These are phyloP conservation scores for Halcyon smyrnensis DNA, from an alignment of 2,797 vertebrate genomes.

Conservation along the genomic window DNA sequence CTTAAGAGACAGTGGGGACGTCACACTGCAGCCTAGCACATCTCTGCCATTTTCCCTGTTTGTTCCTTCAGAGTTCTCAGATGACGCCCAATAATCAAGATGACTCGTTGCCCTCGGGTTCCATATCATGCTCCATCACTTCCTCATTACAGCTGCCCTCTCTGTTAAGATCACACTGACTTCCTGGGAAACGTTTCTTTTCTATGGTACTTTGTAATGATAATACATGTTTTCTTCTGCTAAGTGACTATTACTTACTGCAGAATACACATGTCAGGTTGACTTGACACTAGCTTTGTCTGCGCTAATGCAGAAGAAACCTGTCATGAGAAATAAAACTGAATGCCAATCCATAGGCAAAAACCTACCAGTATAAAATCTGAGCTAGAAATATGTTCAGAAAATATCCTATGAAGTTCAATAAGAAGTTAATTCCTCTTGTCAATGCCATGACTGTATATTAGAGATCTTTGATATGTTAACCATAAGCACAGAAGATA, in stretches of 20 bases:
- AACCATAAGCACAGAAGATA: neutral
- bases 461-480: neutral
- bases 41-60: neutral
- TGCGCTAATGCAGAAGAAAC: constrained; percentile 66
- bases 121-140: constrained; percentile 45
- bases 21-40: neutral
- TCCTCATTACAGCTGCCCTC: constrained; percentile 35
- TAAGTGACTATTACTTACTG: constrained; percentile 74
- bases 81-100: constrained; percentile 8
- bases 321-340: constrained; percentile 70
- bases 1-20: neutral
- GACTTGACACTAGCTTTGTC: constrained; percentile 47
- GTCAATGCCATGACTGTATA: neutral
- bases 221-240: constrained; percentile 47
- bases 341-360: constrained; percentile 49
- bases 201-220: constrained; percentile 15
- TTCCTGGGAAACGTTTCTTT: constrained; percentile 42
- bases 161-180: constrained; percentile 24
- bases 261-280: constrained; percentile 70
- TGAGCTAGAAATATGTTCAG: neutral
- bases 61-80: neutral
- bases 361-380: constrained; percentile 8
- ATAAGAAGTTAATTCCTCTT: constrained; percentile 21
- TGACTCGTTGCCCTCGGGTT: constrained; percentile 35
- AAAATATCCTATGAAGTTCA: constrained; percentile 43